Evolutionary conservation across 1,140 invertebrate species (phyloP).

Genomic region (Zaprionus davidi): DNA sequence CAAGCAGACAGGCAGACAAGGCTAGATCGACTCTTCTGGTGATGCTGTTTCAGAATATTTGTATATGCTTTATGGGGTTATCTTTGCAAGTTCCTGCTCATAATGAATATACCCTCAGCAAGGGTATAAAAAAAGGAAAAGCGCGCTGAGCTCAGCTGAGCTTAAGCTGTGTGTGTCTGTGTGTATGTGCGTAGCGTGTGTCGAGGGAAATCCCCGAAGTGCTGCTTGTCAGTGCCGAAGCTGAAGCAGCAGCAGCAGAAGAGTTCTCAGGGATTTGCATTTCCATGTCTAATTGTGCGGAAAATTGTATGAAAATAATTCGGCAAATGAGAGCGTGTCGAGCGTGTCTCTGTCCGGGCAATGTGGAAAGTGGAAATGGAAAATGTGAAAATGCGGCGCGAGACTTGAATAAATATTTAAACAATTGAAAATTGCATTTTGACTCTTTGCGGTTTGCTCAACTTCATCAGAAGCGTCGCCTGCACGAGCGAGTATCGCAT

Average conservation of each 20-base stretch:
- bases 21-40: no score
- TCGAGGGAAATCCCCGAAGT: conserved; percentile 27
- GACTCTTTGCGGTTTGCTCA: conserved; percentile 39
- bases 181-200: conserved; percentile 1
- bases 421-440: conserved; percentile 54
- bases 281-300: conserved; percentile 66
- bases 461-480: conserved; percentile 60
- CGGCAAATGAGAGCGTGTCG: conserved; percentile 52
- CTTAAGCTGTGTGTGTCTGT: background rate
- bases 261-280: conserved; percentile 43
- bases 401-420: conserved; percentile 64
- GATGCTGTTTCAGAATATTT: no score
- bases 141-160: background rate
- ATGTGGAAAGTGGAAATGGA: background rate
- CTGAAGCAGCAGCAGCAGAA: background rate
- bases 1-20: no score
- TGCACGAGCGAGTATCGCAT: conserved; percentile 51
- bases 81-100: no score
- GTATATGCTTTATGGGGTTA: no score
- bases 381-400: background rate
- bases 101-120: no score
- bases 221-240: conserved; percentile 19
- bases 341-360: conserved; percentile 21
- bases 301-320: conserved; percentile 77
- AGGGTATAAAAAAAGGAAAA: background rate